Conservation (phyloP, 2,888 invertebrate species). For the Tiliacea citrago region DNA sequence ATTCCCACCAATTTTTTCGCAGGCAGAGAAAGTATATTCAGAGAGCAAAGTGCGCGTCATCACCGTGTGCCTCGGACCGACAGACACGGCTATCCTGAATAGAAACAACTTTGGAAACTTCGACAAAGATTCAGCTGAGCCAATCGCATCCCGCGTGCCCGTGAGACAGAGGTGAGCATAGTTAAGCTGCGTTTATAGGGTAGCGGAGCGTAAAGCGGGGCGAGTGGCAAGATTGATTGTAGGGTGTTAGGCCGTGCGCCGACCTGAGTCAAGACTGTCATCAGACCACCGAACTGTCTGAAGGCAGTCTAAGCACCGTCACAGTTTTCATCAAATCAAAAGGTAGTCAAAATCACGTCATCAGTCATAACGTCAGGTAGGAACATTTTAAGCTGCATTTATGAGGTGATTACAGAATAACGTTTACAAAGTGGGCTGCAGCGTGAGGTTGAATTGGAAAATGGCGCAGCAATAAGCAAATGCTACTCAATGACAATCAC, state of each 20-base stretch:
- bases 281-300: too few species aligned
- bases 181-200: background rate
- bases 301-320: too few species aligned
- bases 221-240: background rate
- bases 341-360: too few species aligned
- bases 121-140: conserved; percentile 69
- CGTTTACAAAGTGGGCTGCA: background rate
- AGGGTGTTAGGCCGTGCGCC: background rate
- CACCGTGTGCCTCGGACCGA: conserved; percentile 85
- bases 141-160: conserved; percentile 72
- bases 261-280: background rate
- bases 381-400: too few species aligned
- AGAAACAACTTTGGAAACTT: conserved; percentile 76
- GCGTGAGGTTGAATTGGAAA: background rate
- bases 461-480: background rate
- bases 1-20: conserved; percentile 45
- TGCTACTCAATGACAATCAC: background rate
- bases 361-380: too few species aligned
- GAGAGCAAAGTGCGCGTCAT: conserved; percentile 80
- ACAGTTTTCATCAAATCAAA: too few species aligned
- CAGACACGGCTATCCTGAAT: conserved; percentile 84
- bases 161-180: conserved; percentile 81
- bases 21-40: conserved; percentile 75
- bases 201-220: background rate
- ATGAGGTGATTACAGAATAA: background rate